phyloP scores from a whole-genome alignment of 2,113 vertebrate genomes.

The Rhombomys opimus region DNA sequence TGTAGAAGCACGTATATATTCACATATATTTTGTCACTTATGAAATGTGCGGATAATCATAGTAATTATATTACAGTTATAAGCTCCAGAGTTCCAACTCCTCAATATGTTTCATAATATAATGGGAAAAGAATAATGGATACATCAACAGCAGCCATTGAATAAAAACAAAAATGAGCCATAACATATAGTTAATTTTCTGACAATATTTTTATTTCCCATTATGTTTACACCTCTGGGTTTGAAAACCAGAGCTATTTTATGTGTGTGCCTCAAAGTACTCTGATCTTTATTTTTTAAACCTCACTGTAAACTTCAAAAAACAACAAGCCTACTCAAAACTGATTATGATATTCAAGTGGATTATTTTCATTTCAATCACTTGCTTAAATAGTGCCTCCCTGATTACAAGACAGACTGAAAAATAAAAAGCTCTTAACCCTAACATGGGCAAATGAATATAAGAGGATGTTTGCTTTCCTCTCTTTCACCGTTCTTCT shows the following conservation, averaged over 20 bases:
- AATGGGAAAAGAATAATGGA: slow-evolving; percentile 42
- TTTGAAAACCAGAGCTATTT: slow-evolving; percentile 57
- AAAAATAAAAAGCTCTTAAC: slow-evolving; percentile 45
- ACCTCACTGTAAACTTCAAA: slow-evolving; percentile 18
- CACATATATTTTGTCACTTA: slow-evolving; percentile 14
- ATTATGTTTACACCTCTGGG: slow-evolving; percentile 23
- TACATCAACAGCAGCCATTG: slow-evolving; percentile 14
- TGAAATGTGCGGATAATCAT: slow-evolving; percentile 11
- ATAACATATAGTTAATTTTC: slow-evolving; percentile 28
- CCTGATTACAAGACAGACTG: slow-evolving; percentile 13
- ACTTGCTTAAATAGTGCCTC: slow-evolving; percentile 33
- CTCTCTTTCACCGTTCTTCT: no score
- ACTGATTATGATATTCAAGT: slow-evolving; percentile 42
- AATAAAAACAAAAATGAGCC: slow-evolving; percentile 34
- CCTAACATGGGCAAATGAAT: neutral
- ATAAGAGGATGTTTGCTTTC: neutral
- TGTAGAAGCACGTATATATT: neutral
- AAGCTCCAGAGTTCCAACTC: slow-evolving; percentile 15
- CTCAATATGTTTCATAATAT: neutral
- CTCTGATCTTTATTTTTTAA: slow-evolving; percentile 16
- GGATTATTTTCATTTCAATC: slow-evolving; percentile 53
- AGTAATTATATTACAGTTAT: slow-evolving; percentile 51
- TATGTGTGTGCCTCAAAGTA: neutral
- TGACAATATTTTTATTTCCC: slow-evolving; percentile 53
- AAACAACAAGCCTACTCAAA: slow-evolving; percentile 29